These are phyloP conservation scores for Bagarius yarrelli DNA, from an alignment of 2,113 vertebrate genomes.

Conservation along the genomic window DNA sequence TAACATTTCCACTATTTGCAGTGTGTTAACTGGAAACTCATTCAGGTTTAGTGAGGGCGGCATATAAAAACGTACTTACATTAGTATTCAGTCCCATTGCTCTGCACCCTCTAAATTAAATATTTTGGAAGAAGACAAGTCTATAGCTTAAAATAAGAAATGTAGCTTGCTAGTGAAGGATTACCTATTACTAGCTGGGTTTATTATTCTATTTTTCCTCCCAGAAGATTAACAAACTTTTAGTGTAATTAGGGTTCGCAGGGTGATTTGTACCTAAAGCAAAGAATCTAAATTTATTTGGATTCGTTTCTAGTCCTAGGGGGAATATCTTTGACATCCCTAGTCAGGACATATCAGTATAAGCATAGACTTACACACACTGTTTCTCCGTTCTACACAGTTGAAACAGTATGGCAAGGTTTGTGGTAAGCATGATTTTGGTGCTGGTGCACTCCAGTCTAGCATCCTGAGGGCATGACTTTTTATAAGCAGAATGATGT, in stretches of 20 bases:
- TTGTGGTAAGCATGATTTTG: slow-evolving; percentile 19
- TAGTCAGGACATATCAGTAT: not conserved
- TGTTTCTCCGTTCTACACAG: slow-evolving; percentile 11
- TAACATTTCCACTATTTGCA: not conserved
- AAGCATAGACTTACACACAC: not conserved
- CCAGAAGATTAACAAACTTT: not conserved
- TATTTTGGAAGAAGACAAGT: not conserved
- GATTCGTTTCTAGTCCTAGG: not conserved
- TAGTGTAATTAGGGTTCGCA: not conserved
- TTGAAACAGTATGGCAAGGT: not conserved
- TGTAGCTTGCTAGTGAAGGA: not conserved
- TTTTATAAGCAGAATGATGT: slow-evolving; percentile 40
- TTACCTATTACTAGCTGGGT: not conserved
- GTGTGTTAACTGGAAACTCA: not conserved
- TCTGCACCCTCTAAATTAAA: not conserved
- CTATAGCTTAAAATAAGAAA: not conserved
- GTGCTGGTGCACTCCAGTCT: slow-evolving; percentile 15
- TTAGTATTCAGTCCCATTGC: not conserved
- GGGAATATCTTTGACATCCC: not conserved
- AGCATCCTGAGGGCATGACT: slow-evolving; percentile 42
- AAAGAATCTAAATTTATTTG: not conserved
- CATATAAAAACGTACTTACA: not conserved
- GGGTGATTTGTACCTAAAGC: not conserved
- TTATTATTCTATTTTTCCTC: not conserved
- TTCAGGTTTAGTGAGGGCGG: not conserved